Base-by-base conservation (phyloP, 2,113 vertebrate species). In the Thunnus thynnus region DNA sequence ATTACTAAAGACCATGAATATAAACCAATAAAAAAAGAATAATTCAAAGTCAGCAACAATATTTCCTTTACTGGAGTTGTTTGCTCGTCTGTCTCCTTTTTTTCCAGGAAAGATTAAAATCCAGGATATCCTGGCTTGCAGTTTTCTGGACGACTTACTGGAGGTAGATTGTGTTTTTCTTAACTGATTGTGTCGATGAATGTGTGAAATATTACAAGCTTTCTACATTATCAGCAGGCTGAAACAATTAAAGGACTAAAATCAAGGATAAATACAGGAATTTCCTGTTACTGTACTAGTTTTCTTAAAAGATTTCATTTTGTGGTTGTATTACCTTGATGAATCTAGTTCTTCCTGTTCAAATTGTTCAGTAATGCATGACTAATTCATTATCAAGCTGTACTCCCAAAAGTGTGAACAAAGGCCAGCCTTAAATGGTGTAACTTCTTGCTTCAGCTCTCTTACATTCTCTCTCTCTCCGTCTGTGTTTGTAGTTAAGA, bases 41-140 rank as follows among this genome's bases (percentile, higher is more conserved):
- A 8, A 41, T 41, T 41, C 36, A 41, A 41, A 41, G 7, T 41
- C 36, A 47, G 47, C 13, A 50, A 13, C 9, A 60, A 5, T 9
- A 17, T 56, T 17, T 55, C 9, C 3, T 20, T 47, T 36, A 32
- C 2, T 65, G 20, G n/a, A 6, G 20, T 0, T 41, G 5, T 65
- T 14, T 41, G 27, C 27, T 22, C 22, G 22, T 58, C 8, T 22
- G 7, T 66, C 1, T 56, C 13, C 56, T 16, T 46, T 55, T 64
- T 85, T 93, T 60, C 27, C 87, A 99, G 98, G 98, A 57, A 99
- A 99, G 89, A 99, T 99, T 94, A 99, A 99, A 95, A 99, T 99
- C 92, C 98, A 99, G 92, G 98, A 99, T 94, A 99, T 99, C 89
- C 92, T 99, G 93, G 97, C 98, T 72, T 99, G 98, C 95, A 98